phyloP scores from a whole-genome alignment of 2,113 vertebrate genomes.

The Dromiciops gliroides region DNA sequence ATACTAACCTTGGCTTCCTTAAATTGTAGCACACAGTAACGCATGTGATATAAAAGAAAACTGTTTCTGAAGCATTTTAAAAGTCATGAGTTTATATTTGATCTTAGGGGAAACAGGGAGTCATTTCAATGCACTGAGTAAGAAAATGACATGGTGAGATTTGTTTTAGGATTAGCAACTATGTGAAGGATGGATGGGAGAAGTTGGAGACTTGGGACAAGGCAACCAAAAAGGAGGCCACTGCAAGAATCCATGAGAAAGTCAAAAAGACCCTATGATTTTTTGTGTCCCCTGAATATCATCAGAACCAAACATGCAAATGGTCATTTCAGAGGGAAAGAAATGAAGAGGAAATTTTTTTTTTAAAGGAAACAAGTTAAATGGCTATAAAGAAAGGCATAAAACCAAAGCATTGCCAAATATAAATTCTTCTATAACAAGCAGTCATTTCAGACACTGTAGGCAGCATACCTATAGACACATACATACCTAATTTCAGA shows the following conservation, averaged over 20 bases:
- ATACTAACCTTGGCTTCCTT: neutral
- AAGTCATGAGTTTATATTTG: neutral
- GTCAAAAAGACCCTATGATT: neutral
- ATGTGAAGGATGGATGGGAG: neutral
- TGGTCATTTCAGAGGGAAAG: conserved; percentile 9
- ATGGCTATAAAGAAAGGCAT: neutral
- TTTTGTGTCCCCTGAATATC: neutral
- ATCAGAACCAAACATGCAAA: neutral
- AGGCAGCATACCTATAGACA: neutral
- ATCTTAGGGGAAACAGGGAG: neutral
- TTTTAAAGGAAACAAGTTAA: neutral
- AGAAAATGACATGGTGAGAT: neutral
- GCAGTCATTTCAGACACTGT: neutral
- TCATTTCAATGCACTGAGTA: neutral
- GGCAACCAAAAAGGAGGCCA: neutral
- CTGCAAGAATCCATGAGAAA: neutral
- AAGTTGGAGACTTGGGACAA: neutral
- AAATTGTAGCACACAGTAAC: neutral
- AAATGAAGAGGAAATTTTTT: neutral
- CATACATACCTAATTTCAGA: conserved; percentile 92
- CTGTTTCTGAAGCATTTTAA: neutral
- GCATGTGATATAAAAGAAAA: neutral
- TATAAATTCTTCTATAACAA: neutral
- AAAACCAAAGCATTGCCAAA: neutral
- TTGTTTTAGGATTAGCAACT: neutral